Base-by-base conservation (phyloP, 2,113 vertebrate species). In the Mesoclemmys tuberculata region DNA sequence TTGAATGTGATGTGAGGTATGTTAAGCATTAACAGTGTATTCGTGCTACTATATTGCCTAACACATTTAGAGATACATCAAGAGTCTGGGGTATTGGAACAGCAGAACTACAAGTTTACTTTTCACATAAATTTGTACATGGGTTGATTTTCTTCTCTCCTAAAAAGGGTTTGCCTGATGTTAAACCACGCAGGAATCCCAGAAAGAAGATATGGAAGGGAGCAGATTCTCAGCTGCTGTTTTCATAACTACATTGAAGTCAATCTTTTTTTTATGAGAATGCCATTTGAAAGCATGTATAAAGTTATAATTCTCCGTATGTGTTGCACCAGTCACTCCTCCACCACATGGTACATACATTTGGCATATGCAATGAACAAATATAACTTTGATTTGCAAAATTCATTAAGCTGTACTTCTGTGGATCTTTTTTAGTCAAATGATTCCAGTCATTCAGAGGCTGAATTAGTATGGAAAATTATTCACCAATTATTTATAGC, bases 341-440 rank as follows among this genome's bases (percentile, higher is more conserved):
- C 29, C 81, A 41, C 16, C 68, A 88, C 81, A 55, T 52, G 86
- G 41, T 68, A 71, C 44, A 27, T 0, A 0, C 92, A 27, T 0
- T 84, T 90, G 85, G 80, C 78, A 96, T 7, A 88, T 80, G 22
- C 5, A 94, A 14, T 41, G 48, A 88, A 85, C 88, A 92, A 94
- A 95, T 81, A 92, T 31, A 64, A 64, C 31, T 64, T 64, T 64
- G 14, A 14, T 64, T 31, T 64, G 61, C 14, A 64, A 35, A 64
- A 64, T 64, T 64, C 61, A 46, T 5, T 38, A 82, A 44, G 22
- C 14, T 86, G 4, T 27, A 8, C 84, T 86, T 94, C 88, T 64
- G 86, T 82, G 1, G 8, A 35, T 61, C 35, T 87, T 89, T 83
- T 94, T 94, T 74, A 71, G 35, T 29, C n/a, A 81, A 81, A 80